Evolutionary conservation across 1,140 invertebrate genomes (phyloP).

Genomic region (Brachionus manjavacas): DNA sequence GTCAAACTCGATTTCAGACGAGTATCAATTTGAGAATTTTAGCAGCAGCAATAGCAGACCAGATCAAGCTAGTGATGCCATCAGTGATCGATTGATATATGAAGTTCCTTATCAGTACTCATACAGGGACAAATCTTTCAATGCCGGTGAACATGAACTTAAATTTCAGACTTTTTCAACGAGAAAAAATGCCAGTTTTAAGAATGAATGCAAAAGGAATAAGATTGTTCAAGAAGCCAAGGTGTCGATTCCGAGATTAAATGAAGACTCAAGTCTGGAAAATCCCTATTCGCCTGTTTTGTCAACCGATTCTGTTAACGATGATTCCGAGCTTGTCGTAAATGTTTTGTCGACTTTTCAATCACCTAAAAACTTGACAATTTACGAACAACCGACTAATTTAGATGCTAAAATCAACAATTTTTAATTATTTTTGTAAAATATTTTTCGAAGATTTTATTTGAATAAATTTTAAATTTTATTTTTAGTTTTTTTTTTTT

Average conservation of each 20-base stretch:
- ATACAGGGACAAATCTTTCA: neutral
- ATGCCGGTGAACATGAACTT: neutral
- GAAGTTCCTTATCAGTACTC: neutral
- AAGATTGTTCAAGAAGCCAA: neutral
- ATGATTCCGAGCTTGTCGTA: neutral
- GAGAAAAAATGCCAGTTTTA: neutral
- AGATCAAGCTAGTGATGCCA: neutral
- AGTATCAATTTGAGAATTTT: constrained; percentile 15
- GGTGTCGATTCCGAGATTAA: neutral
- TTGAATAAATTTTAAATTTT: neutral
- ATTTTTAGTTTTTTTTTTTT: too few species aligned
- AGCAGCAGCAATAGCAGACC: neutral
- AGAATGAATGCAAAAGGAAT: neutral
- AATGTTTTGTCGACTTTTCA: neutral
- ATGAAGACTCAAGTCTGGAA: neutral
- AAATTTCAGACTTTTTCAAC: neutral
- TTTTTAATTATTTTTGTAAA: neutral
- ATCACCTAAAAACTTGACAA: neutral
- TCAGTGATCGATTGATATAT: neutral
- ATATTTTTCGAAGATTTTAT: neutral
- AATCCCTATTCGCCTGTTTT: neutral
- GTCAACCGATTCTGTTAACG: neutral
- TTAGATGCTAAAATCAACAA: neutral
- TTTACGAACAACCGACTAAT: neutral
- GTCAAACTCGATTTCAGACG: neutral